phyloP scores from a whole-genome alignment of 1,140 invertebrate species.

The Papilio aristodemus region DNA sequence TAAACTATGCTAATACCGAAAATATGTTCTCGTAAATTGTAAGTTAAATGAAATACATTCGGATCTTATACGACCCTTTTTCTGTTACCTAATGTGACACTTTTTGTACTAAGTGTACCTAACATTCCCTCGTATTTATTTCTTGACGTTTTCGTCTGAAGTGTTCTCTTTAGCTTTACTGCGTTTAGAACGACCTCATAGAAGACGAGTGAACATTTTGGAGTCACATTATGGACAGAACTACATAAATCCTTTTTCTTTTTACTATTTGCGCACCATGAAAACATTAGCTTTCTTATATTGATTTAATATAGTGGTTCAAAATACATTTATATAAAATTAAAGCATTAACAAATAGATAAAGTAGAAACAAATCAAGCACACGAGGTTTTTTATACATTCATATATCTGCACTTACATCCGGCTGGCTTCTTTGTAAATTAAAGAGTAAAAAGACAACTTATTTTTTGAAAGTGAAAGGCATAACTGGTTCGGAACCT shows the following conservation, averaged over 20 bases:
- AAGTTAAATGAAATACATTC: not conserved
- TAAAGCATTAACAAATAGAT: no score
- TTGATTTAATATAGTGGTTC: no score
- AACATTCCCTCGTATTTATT: slow-evolving; percentile 15
- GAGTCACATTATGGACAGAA: not conserved
- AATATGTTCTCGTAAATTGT: not conserved
- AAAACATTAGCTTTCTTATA: no score
- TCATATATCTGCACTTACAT: no score
- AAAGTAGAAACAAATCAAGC: no score
- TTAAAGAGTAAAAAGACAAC: no score
- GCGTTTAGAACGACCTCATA: slow-evolving; percentile 3
- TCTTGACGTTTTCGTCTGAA: slow-evolving; percentile 18
- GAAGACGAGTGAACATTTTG: slow-evolving; percentile 10
- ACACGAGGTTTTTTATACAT: no score
- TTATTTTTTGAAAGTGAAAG: no score
- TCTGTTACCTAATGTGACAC: slow-evolving; percentile 19
- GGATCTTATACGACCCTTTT: not conserved
- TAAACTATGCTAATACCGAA: no score
- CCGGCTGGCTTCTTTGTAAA: no score
- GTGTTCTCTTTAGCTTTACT: slow-evolving; percentile 10
- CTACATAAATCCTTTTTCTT: not conserved
- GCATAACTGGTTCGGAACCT: no score
- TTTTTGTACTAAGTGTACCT: slow-evolving; percentile 16
- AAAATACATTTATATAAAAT: no score
- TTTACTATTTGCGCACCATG: not conserved